These are phyloP conservation scores for Garrulus glandarius DNA, from an alignment of 2,797 vertebrate genomes.

Conservation along the genomic window DNA sequence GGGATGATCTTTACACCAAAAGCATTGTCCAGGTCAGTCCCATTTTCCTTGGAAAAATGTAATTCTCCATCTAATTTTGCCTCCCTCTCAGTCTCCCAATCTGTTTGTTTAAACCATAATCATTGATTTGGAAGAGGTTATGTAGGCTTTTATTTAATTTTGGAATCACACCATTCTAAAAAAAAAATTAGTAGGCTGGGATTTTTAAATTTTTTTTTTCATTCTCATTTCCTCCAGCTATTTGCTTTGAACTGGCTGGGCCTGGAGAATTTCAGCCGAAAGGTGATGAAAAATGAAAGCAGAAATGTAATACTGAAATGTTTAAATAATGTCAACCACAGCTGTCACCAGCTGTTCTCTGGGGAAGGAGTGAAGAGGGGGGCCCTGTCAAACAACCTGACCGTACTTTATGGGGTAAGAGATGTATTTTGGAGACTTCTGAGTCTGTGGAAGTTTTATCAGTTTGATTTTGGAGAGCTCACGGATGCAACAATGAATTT, in stretches of 20 bases:
- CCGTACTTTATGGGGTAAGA: neutral
- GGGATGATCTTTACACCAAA: neutral
- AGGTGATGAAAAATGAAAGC: conserved; percentile 10
- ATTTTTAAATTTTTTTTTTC: neutral
- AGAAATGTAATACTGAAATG: neutral
- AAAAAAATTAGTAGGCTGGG: neutral
- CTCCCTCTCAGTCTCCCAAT: neutral
- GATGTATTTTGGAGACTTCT: neutral
- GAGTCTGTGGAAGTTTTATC: neutral
- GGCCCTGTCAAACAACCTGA: neutral
- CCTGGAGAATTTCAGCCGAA: conserved; percentile 8
- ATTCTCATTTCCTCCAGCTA: neutral
- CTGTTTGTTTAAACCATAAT: conserved; percentile 19
- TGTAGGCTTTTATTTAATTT: neutral
- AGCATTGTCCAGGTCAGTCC: neutral
- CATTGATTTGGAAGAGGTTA: conserved; percentile 11
- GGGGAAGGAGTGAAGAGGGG: neutral
- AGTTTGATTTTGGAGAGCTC: neutral
- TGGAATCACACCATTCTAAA: neutral
- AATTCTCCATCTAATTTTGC: neutral
- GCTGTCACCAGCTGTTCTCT: neutral
- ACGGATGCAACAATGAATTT: neutral
- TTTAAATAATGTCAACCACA: neutral
- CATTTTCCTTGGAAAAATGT: neutral
- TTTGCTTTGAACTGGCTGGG: neutral